Evolutionary conservation across 2,888 invertebrate species (phyloP).

Genomic region (Lasioglossum figueresi): DNA sequence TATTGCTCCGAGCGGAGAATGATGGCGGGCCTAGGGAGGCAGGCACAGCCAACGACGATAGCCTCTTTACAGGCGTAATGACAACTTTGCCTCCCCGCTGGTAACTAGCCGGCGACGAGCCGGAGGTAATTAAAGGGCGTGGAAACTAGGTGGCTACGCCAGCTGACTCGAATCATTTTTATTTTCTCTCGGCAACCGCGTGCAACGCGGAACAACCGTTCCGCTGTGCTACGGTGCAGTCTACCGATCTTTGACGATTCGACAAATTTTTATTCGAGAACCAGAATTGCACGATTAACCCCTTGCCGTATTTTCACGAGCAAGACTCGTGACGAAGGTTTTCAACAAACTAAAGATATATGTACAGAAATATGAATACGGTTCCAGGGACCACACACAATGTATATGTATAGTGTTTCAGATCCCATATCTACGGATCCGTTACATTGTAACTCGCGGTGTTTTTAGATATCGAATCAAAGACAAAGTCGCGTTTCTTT

Average conservation of each 20-base stretch:
- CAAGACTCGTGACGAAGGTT: no score
- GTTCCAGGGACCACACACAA: no score
- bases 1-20: constrained; percentile 28
- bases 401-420: no score
- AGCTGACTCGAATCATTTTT: constrained; percentile 34
- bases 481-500: no score
- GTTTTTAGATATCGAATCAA: no score
- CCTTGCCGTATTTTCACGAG: no score
- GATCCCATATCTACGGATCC: no score
- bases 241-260: not conserved
- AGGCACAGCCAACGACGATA: constrained; percentile 17
- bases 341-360: no score
- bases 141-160: constrained; percentile 58
- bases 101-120: constrained; percentile 38
- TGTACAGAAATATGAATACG: no score
- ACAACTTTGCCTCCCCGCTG: constrained; percentile 46
- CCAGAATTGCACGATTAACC: no score
- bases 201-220: not conserved
- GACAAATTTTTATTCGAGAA: no score
- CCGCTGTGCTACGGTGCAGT: not conserved
- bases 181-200: not conserved
- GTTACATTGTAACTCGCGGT: no score
- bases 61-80: constrained; percentile 50
- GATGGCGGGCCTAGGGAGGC: constrained; percentile 12
- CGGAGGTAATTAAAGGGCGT: constrained; percentile 69